Base-by-base conservation (phyloP, 2,113 vertebrate genomes). In the Panurus biarmicus region DNA sequence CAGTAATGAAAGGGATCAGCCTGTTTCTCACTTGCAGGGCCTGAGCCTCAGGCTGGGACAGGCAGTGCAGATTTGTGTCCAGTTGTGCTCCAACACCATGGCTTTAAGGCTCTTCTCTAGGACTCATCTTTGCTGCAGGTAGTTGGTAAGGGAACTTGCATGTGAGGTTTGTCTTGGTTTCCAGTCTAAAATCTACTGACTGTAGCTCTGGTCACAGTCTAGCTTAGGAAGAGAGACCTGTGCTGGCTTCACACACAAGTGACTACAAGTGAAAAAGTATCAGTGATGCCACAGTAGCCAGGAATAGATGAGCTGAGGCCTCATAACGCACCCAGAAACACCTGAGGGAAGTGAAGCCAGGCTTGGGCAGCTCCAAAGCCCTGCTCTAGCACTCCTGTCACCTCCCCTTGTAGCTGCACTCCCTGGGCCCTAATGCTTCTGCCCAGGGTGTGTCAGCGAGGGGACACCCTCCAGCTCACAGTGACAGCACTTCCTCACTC, bases 1-100 rank as follows among this genome's bases (percentile, higher is more conserved):
- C 85, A 73, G 62, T 62, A 95, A 87, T 65, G 87, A 62, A 93
- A 64, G 21, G 33, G 66, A 83, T 93, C 91, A 83, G 64, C 56
- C 76, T 94, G 81, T 92, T 94, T 82, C 76, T 72, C 4, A 5
- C 70, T 15, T 29, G 75, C 23, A 29, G 79, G 69, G 40, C 45
- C 40, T 16, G n/a, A 83, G 71, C 73, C 40, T 77, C 18, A 26
- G 61, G 62, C 74, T 48, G 69, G 47, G 48, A 56, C 89, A 76
- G 36, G 35, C 24, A 22, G 82, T 36, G n/a, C 23, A 90, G 54
- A 71, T 50, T 82, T 89, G 85, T 74, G 83, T 91, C 84, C 66
- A 44, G 25, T 28, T 77, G 60, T 58, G 71, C 29, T 84, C 65
- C 70, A 90, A 16, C 57, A 79, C 5, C 20, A 58, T 3, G 6